These are phyloP conservation scores for Calonectris borealis DNA, from an alignment of 2,113 vertebrate species.

Conservation along the genomic window DNA sequence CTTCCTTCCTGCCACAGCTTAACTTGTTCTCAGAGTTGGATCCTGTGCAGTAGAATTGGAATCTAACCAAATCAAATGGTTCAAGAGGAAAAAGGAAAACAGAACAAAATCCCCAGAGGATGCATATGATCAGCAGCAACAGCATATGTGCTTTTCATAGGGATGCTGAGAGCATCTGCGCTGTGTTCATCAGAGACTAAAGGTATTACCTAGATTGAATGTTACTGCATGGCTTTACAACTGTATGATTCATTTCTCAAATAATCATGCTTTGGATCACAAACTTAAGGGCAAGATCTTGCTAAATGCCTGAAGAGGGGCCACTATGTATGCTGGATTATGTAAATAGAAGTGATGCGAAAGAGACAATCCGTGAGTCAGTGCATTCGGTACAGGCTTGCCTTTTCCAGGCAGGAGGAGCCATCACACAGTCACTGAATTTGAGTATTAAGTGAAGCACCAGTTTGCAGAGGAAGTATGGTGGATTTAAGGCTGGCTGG, in stretches of 20 bases:
- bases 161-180: not conserved
- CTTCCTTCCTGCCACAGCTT: conserved; percentile 24
- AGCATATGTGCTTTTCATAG: not conserved
- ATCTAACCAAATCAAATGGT: conserved; percentile 2
- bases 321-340: not conserved
- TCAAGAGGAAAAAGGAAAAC: conserved; percentile 21
- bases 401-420: conserved; percentile 5
- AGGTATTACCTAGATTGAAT: not conserved
- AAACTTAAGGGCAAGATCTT: not conserved
- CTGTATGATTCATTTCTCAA: not conserved
- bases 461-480: not conserved
- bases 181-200: not conserved
- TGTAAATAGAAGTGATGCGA: not conserved
- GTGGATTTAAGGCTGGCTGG: not conserved
- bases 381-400: conserved; percentile 5
- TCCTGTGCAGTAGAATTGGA: not conserved
- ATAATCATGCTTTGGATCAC: not conserved
- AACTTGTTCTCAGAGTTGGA: conserved; percentile 29
- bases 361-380: conserved; percentile 5
- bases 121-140: not conserved
- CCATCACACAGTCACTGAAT: not conserved
- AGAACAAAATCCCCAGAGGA: not conserved
- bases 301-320: not conserved
- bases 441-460: not conserved
- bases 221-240: not conserved